A percentile compares a stretch with the other conserved stretches of the same genome.
These are phyloP conservation scores for Acronicta psi DNA, from an alignment of 2,888 invertebrate species.

Conservation along the genomic window DNA sequence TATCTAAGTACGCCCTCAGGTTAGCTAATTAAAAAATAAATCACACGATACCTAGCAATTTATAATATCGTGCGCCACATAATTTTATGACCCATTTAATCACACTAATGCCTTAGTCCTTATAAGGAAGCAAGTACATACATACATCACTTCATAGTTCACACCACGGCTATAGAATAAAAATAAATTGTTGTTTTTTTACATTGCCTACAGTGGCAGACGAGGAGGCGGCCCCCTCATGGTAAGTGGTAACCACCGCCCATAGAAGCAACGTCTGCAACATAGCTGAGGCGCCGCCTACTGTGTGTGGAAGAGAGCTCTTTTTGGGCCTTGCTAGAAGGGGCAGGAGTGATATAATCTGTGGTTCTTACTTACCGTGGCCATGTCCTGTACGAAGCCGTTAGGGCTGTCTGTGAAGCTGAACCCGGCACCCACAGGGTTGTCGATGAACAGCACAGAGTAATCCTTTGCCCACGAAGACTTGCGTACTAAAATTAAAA, in stretches of 20 bases:
- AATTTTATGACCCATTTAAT: slow-evolving; percentile 11
- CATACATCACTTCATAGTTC: too few species aligned
- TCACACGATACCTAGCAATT: neutral
- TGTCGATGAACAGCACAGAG: slow-evolving; percentile 90
- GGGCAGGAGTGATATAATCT: neutral
- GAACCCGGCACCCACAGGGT: slow-evolving; percentile 90
- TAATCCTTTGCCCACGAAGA: slow-evolving; percentile 88
- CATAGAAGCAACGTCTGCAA: too few species aligned
- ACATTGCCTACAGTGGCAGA: too few species aligned
- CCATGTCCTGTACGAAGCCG: slow-evolving; percentile 88
- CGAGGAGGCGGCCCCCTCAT: too few species aligned
- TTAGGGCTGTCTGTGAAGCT: slow-evolving; percentile 88
- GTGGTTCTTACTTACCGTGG: slow-evolving; percentile 77
- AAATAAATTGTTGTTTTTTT: too few species aligned
- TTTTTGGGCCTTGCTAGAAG: too few species aligned
- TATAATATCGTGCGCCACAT: neutral
- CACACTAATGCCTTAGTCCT: neutral
- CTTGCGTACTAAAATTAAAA: slow-evolving; percentile 74
- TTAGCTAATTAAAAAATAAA: too few species aligned
- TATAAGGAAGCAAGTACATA: slow-evolving; percentile 3
- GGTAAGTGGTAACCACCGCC: too few species aligned
- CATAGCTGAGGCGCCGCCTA: too few species aligned
- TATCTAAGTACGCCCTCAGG: too few species aligned
- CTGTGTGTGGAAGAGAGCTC: too few species aligned
- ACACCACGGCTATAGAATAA: too few species aligned